phyloP scores from a whole-genome alignment of 2,888 invertebrate genomes.

The Xestobium rufovillosum region DNA sequence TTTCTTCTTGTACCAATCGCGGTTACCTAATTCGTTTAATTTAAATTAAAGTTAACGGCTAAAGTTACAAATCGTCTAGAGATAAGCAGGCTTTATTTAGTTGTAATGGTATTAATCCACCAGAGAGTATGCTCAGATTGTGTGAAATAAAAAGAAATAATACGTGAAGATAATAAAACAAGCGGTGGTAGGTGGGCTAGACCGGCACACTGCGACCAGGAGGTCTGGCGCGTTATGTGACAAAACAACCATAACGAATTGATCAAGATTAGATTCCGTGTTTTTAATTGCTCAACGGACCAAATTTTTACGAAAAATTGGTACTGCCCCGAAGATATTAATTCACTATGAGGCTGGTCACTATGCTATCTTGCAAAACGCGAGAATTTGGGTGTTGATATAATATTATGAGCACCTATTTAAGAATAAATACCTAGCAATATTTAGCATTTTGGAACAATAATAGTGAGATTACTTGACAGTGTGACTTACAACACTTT shows the following conservation, averaged over 20 bases:
- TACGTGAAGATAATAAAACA: conserved; percentile 39
- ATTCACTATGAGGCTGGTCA: too few relatives aligned
- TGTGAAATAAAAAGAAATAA: conserved; percentile 36
- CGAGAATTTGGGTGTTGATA: too few relatives aligned
- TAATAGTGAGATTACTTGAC: too few relatives aligned
- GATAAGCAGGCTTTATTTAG: conserved; percentile 35
- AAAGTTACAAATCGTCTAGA: conserved; percentile 28
- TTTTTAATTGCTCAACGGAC: conserved; percentile 42
- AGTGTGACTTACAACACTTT: too few relatives aligned
- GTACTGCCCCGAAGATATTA: too few relatives aligned
- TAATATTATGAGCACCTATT: too few relatives aligned
- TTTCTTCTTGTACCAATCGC: too few relatives aligned
- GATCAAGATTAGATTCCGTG: conserved; percentile 42
- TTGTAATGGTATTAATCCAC: conserved; percentile 39
- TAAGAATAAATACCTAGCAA: too few relatives aligned
- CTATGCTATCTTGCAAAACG: too few relatives aligned
- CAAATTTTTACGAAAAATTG: too few relatives aligned
- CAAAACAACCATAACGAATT: conserved; percentile 43
- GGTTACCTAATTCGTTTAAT: conserved; percentile 5
- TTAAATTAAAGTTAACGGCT: too few relatives aligned
- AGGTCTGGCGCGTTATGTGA: conserved; percentile 43
- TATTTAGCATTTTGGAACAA: too few relatives aligned
- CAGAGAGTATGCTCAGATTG: conserved; percentile 35
- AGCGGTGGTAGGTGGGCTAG: conserved; percentile 40
- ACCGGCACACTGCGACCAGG: conserved; percentile 38